A percentile compares a stretch with the other conserved stretches of the same genome.
These are phyloP conservation scores for Anoplolepis gracilipes DNA, from an alignment of 1,140 invertebrate genomes.

Conservation along the genomic window DNA sequence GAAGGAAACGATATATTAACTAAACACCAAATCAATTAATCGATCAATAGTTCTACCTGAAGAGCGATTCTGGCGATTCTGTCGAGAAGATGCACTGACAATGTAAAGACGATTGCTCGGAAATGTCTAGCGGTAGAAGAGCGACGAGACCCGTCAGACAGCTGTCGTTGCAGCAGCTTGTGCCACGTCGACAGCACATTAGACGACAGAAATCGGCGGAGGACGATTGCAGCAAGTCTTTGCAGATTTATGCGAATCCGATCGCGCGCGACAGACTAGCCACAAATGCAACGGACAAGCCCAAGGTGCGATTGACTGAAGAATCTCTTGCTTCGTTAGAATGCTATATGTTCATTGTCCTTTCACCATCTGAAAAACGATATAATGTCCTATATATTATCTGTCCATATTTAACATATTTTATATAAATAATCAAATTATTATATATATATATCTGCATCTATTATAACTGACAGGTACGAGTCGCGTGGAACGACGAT, in stretches of 20 bases:
- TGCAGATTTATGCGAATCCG: slow-evolving; percentile 68
- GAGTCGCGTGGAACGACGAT: slow-evolving; percentile 81
- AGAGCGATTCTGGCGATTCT: neutral
- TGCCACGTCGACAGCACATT: slow-evolving; percentile 73
- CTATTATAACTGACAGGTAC: slow-evolving; percentile 66
- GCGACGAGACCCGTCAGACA: slow-evolving; percentile 77
- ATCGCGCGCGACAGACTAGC: slow-evolving; percentile 50
- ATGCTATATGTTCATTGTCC: neutral
- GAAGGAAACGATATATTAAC: neutral
- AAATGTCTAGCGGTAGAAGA: slow-evolving; percentile 63
- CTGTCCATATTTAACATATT: too few relatives aligned
- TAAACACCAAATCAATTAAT: neutral
- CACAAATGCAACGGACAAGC: slow-evolving; percentile 62
- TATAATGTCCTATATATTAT: too few relatives aligned
- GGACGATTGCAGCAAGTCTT: slow-evolving; percentile 73
- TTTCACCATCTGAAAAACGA: neutral
- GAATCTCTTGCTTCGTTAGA: neutral
- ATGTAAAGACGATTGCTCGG: neutral
- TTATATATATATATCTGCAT: too few relatives aligned
- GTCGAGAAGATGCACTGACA: neutral
- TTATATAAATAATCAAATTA: too few relatives aligned
- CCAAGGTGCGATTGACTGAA: slow-evolving; percentile 55
- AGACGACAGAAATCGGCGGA: slow-evolving; percentile 82
- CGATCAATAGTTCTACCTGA: neutral
- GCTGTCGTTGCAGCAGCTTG: slow-evolving; percentile 79